Evolutionary conservation across 2,797 vertebrate species (phyloP), one percentile per base, ranked within the genome.

Genomic region (Garrulus glandarius): DNA sequence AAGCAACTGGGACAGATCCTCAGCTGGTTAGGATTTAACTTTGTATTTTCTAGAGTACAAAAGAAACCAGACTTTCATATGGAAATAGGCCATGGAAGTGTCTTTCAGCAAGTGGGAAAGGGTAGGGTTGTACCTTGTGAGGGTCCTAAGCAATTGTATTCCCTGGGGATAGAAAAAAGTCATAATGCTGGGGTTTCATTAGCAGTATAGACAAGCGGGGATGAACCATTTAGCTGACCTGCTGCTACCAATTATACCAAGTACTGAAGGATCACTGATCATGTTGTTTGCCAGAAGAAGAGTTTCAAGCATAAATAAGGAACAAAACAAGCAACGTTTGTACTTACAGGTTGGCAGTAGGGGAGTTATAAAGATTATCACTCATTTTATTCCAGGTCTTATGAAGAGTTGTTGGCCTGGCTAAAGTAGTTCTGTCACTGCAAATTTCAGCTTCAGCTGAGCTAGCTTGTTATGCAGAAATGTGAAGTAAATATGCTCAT

Each of bases 1-100:
- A 92, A 92, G 77, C 79, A 76, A 91, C 37, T 4, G 8, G 85
- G 72, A 81, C 72, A 46, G 57, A 90, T 92, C 60, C 55, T 94
- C 65, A 76, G 59, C 84, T 84, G 39, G 46, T 71, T 92, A 81
- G 89, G 55, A 91, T 94, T 94, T 92, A 84, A 91, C 72, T 83
- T 87, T 55, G 34, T 93, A 16, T 89, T 96, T 96, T 87, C 78
- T 63, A 27, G 61, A 81, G 57, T 71, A 92, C 57, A 92, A 91
- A 93, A 91, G 78, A 49, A 89, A 37, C 18, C 21, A n/a, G 18
- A 82, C 71, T 95, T 93, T 95, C 87, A 76, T 60, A 87, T 64
- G 84, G 89, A 85, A 92, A 87, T 74, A 60, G 21, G 36, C 60
- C 85, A 53, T 9, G 47, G 44, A 85, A 89, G 14, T 49, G 34